A percentile compares a stretch with the other conserved stretches of the same genome.
phyloP scores from a whole-genome alignment of 23 tunicate species.

The Styela plicata region DNA sequence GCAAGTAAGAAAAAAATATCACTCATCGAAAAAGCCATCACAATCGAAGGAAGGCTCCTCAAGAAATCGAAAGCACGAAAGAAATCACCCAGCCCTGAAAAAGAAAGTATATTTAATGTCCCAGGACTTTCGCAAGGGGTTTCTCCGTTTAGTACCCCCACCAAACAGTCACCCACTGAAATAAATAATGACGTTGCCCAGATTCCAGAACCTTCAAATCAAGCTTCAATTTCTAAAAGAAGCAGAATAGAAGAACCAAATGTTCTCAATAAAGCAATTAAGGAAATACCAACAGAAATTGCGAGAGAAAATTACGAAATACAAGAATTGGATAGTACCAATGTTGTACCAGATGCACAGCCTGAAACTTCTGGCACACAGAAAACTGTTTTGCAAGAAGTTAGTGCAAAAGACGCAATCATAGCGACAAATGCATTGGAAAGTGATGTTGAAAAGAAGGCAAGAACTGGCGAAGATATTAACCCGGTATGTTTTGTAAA shows the following conservation, averaged over 20 bases:
- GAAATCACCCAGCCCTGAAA: not conserved
- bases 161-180: conserved; percentile 27
- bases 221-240: too few species aligned
- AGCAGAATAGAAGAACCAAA: not conserved
- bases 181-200: too few species aligned
- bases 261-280: not conserved
- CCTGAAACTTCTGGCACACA: not conserved
- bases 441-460: too few species aligned
- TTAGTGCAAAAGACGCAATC: not conserved
- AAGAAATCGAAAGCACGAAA: not conserved
- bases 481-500: too few species aligned
- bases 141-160: conserved; percentile 58
- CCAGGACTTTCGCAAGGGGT: conserved; percentile 65
- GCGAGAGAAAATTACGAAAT: not conserved
- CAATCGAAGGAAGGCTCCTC: not conserved
- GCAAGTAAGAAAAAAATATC: not conserved
- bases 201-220: too few species aligned
- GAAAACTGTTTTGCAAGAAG: not conserved
- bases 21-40: not conserved
- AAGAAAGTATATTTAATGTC: conserved; percentile 33
- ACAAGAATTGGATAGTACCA: not conserved
- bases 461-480: too few species aligned
- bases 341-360: not conserved
- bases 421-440: too few species aligned
- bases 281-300: not conserved